Conservation (phyloP, 2,888 invertebrate species). For the Metalampra italica region DNA sequence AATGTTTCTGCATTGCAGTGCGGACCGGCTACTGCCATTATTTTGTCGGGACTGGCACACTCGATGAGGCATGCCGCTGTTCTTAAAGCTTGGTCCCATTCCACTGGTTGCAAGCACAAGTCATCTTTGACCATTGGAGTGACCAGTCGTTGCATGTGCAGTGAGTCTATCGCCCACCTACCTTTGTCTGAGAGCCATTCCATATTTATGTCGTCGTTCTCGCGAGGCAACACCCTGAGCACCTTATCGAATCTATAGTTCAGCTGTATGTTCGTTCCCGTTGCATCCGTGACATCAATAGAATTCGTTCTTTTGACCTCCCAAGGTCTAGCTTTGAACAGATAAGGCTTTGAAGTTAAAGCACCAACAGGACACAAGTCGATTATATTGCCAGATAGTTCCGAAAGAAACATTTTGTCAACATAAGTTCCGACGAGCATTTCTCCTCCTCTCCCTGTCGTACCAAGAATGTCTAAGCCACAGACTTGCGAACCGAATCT, state of each 20-base stretch:
- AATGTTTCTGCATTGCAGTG: constrained; percentile 61
- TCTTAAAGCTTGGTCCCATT: constrained; percentile 95
- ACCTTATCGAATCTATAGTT: constrained; percentile 56
- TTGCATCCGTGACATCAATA: constrained; percentile 67
- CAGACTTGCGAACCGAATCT: constrained; percentile 98
- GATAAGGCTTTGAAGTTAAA: constrained; percentile 96
- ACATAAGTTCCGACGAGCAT: constrained; percentile 99
- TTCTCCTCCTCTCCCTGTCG: constrained; percentile 93
- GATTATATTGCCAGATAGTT: constrained; percentile 98
- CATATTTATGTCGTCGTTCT: constrained; percentile 84
- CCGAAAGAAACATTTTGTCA: constrained; percentile 97
- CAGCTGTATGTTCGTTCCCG: constrained; percentile 60
- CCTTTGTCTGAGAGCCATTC: constrained; percentile 99
- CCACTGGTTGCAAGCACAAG: constrained; percentile 86
- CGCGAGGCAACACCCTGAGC: constrained; percentile 57
- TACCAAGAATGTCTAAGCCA: constrained; percentile 96
- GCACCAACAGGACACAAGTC: constrained; percentile 99
- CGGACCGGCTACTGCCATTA: constrained; percentile 60
- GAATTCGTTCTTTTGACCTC: constrained; percentile 87
- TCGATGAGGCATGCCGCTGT: constrained; percentile 81
- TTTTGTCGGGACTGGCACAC: constrained; percentile 76
- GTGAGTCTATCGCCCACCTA: constrained; percentile 96
- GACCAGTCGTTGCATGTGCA: constrained; percentile 95
- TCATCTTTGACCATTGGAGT: constrained; percentile 91
- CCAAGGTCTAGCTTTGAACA: constrained; percentile 98